phyloP scores from a whole-genome alignment of 2,797 vertebrate species.

The Scyliorhinus canicula region DNA sequence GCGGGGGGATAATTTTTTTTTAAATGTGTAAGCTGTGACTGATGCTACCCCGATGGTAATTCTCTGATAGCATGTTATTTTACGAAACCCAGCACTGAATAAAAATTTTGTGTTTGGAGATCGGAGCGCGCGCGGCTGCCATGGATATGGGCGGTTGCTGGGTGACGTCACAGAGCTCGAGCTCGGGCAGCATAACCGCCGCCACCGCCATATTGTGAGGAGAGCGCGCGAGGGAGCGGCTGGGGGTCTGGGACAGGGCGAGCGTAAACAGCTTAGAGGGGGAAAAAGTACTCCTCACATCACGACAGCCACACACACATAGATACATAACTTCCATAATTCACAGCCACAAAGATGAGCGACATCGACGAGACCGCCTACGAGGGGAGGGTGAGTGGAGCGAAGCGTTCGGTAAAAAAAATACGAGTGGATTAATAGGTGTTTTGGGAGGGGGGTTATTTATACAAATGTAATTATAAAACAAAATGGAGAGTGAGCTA shows the following conservation, averaged over 20 bases:
- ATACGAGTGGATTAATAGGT: background rate
- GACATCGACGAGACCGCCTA: slow-evolving; percentile 34
- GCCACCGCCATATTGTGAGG: background rate
- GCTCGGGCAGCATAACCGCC: background rate
- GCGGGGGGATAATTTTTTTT: background rate
- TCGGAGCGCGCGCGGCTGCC: background rate
- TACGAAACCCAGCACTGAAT: too few species aligned
- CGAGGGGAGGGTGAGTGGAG: slow-evolving; percentile 26
- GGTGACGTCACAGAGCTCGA: slow-evolving; percentile 22
- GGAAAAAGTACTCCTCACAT: too few species aligned
- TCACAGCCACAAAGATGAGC: slow-evolving; percentile 14
- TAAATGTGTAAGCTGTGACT: background rate
- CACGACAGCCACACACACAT: background rate
- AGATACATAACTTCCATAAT: too few species aligned
- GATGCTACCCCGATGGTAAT: background rate
- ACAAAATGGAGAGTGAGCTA: background rate
- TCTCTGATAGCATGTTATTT: background rate
- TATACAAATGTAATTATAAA: background rate
- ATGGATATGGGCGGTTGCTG: background rate
- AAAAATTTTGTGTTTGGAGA: background rate
- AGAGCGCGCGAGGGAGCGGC: background rate
- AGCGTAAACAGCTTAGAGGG: too few species aligned
- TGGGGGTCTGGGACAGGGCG: background rate
- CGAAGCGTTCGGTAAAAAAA: background rate
- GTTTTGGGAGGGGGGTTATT: background rate